Base-by-base conservation (phyloP, 2,888 invertebrate genomes). In the Andrena haemorrhoa region DNA sequence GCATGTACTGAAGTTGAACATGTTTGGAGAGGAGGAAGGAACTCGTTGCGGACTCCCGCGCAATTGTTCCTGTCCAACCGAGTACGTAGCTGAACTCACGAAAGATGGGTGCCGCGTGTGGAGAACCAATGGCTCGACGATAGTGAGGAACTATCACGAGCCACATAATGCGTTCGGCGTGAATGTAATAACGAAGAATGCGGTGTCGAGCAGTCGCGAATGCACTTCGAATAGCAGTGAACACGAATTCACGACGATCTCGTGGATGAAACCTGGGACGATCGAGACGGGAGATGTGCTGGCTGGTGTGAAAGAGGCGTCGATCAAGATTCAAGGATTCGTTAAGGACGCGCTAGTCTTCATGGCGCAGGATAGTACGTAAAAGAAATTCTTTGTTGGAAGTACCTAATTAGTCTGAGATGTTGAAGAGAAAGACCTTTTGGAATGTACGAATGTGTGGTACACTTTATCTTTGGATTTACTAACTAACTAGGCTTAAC, bases 341-440 rank as follows among this genome's bases (percentile, higher is more conserved):
- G 61, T 92, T 8, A 89, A 87, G 47, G 93, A 92, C 64, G 88
- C 83, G 0, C 23, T 79, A 7, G 74, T 86, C 2, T 90, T 92
- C 63, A 79, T 73, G 20, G n/a, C 29, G 0, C 53, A 86, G 10
- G 74, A 89, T 2, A 85, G 89, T 89, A 84, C 6, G 60, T 31
- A 2, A 29, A 26, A 53, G 5, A 29, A 75, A 31, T 63, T 3
- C 51, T 66, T 61, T 4, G 12, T 60, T 47, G n/a, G n/a, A 58
- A 33, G 10, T 29, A n/a, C n/a, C n/a, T n/a, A 70, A 51, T 41
- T 41, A 41, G 16, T 16, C 16, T 16, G 41, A 16, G 41, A 4
- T 1, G 41, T 41, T 4, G 41, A 41, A 1, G 12, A 12, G 16
- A 1, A 41, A 1, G 12, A 23, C 1, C 23, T 23, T 16, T 41